Evolutionary conservation across 1,140 invertebrate species (phyloP), one percentile per base, ranked within the genome.

Genomic region (Matsumurasca onukii): DNA sequence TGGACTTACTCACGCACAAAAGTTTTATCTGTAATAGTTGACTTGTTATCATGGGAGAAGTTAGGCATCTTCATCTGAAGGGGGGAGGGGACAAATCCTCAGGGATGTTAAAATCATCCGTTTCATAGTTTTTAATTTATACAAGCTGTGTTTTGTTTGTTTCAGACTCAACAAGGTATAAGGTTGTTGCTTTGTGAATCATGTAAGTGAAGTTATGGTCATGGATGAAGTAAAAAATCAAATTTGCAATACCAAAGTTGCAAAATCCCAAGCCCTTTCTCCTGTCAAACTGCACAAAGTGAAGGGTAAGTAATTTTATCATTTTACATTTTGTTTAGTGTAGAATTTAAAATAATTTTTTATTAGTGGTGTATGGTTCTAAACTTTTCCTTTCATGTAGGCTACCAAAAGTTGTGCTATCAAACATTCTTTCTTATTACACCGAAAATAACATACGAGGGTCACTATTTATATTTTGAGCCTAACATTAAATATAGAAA

Each of bases 241-340:
- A 13, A 31, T 63, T 27, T 63, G 55, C 57, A 68, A 49, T 29
- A 68, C 49, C 61, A 61, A 63, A 66, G 27, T 66, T 27, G 45
- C 52, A 63, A 31, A 34, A 22, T 22, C 24, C 1, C 67, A 71
- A 61, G 66, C 69, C 3, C 62, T 74, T 55, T 72, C 72, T 13
- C 70, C 73, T 24, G 73, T 73, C 25, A 73, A 73, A 70, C 67
- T 74, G 27, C 73, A 72, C 25, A 74, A 74, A 74, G 59, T 72
- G 2, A 74, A 73, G 72, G 73, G 73, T 5, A 61, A 9, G 20
- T 29, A 9, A 31, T 9, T 5, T 29, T 15, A 31, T 31, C 13
- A 29, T 67, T 3, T 22, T 70, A 20, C 30, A 9, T 2, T 31
- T 59, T 15, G 12, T 34, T 51, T 52, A 31, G 12, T 2, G 24